Evolutionary conservation across 2,113 vertebrate genomes (phyloP), one percentile per base, ranked within the genome.

Genomic region (Trematomus loennbergii): DNA sequence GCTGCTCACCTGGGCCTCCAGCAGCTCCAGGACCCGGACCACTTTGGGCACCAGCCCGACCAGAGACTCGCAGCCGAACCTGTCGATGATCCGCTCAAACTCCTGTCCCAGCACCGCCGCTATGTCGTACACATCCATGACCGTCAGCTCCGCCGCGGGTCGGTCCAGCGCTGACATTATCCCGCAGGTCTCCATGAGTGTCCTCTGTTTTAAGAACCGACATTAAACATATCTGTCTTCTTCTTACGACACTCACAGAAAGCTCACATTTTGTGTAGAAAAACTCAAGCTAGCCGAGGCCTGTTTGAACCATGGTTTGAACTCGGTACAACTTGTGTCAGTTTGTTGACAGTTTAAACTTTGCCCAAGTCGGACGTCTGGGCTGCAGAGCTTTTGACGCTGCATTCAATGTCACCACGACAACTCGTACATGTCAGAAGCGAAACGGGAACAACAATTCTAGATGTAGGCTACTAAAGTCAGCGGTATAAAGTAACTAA

Each of bases 41-140:
- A 98, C 97, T 79, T 96, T 96, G 87, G 97, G 97, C 93, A 98
- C 96, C 33, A 98, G 94, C 18, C 96, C 95, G 69, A 95, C 93
- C 77, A 97, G 92, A 79, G 96, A 91, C 90, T 97, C 97, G 89
- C 96, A 97, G 67, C 97, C 97, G 87, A 96, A 97, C 83, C 94
- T 93, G 50, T 98, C 97, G 61, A 98, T 97, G 85, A 97, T 94
- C 70, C 96, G 93, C 95, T 98, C 97, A 84, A 98, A 98, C 94
- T 98, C 97, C 84, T 96, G 97, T 12, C 96, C 97, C 91, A 98
- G 95, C 58, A 94, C 92, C 79, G 97, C 96, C 10, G 97, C 97
- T 72, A 98, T 96, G 89, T 97, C 97, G 91, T 98, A 98, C 59
- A 98, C 97, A 55, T 97, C 97, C 95, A 95, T 95, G 33, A 97